Evolutionary conservation across 35 echinoderm and acorn worm species (phyloP).

Genomic region (Strongylocentrotus purpuratus): DNA sequence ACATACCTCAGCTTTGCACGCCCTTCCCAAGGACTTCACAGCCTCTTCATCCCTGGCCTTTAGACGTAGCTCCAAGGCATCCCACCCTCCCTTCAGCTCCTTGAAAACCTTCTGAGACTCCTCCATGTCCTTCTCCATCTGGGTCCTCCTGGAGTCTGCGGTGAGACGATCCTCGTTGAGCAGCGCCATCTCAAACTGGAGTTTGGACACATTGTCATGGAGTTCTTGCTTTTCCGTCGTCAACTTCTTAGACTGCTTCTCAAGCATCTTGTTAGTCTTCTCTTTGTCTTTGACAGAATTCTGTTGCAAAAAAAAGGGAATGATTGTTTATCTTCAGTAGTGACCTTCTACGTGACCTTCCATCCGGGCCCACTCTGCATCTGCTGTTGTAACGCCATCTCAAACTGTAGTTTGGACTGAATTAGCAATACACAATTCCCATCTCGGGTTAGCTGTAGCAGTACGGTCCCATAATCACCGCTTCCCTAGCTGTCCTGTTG

Average conservation of each 20-base stretch:
- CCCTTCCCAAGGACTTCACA: neutral
- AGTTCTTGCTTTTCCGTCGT: neutral
- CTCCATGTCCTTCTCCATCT: constrained; percentile 29
- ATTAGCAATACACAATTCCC: too few relatives aligned
- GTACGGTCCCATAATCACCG: too few relatives aligned
- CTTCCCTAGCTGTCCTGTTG: too few relatives aligned
- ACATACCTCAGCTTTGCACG: constrained; percentile 50
- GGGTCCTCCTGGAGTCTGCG: neutral
- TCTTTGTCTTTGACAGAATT: neutral
- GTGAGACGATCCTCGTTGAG: neutral
- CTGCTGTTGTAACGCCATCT: too few relatives aligned
- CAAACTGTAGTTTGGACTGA: too few relatives aligned
- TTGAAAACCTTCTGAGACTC: neutral
- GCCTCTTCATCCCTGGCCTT: constrained; percentile 11
- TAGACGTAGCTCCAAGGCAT: neutral
- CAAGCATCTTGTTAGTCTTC: neutral
- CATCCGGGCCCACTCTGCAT: too few relatives aligned
- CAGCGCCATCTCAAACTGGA: neutral
- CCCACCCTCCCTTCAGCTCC: neutral
- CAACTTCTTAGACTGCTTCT: constrained; percentile 9
- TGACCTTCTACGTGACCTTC: too few relatives aligned
- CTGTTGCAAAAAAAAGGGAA: neutral
- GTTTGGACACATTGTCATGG: neutral
- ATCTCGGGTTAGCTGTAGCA: too few relatives aligned
- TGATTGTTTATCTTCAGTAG: too few relatives aligned